Evolutionary conservation across 2,888 invertebrate genomes (phyloP).

Genomic region (Chironomus tentans): DNA sequence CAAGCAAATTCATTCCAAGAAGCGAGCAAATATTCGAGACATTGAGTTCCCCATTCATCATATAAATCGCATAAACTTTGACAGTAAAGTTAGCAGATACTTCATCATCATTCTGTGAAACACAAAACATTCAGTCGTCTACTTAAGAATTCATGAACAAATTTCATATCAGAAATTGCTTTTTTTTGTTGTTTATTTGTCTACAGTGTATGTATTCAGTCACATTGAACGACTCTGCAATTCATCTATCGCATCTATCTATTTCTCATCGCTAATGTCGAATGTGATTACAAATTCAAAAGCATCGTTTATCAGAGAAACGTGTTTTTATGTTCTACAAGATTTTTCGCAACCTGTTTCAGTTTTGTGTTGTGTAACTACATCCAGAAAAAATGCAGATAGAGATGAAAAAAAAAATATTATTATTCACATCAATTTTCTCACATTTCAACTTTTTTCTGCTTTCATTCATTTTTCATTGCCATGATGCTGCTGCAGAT

Average conservation of each 20-base stretch:
- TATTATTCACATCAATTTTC: no score
- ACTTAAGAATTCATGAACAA: background rate
- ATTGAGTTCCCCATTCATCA: no score
- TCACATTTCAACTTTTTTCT: no score
- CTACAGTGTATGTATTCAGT: no score
- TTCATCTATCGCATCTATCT: background rate
- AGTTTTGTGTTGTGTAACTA: background rate
- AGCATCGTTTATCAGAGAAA: background rate
- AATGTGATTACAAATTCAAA: background rate
- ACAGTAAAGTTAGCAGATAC: background rate
- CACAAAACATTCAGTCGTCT: background rate
- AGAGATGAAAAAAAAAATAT: no score
- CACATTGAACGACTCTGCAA: no score
- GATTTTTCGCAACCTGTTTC: background rate
- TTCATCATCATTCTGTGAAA: background rate
- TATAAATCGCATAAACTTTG: no score
- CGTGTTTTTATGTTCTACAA: background rate
- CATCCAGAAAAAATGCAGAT: no score
- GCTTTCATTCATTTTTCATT: no score
- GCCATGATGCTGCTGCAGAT: no score
- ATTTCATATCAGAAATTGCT: background rate
- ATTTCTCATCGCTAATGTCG: background rate
- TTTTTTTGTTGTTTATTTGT: background rate
- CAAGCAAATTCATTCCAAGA: no score
- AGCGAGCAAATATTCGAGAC: no score